Conservation (phyloP, 2,113 vertebrate species). For the Pterocles gutturalis region DNA sequence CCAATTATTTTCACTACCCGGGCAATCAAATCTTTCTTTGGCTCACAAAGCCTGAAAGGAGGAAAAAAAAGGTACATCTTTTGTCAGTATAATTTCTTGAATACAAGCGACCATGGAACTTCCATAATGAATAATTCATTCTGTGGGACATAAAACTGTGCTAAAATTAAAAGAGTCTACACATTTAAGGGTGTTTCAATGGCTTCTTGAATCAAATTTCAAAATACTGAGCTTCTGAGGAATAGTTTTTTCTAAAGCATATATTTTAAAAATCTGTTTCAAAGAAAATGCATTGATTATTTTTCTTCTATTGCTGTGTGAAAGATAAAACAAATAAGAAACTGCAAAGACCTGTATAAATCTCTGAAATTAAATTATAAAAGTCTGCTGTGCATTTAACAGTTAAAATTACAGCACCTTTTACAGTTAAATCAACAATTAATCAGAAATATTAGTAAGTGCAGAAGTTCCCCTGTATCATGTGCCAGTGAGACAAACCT, state of each 20-base stretch:
- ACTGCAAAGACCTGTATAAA: neutral
- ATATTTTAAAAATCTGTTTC: neutral
- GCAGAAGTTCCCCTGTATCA: neutral
- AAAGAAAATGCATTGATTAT: neutral
- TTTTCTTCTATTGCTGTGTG: neutral
- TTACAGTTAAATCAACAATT: neutral
- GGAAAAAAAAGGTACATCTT: neutral
- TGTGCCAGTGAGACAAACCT: neutral
- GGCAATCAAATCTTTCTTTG: slow-evolving; percentile 91
- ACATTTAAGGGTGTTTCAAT: neutral
- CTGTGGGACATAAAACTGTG: neutral
- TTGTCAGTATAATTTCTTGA: neutral
- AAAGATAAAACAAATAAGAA: neutral
- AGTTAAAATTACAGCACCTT: neutral
- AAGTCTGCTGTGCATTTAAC: neutral
- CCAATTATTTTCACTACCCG: slow-evolving; percentile 90
- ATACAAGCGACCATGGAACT: neutral
- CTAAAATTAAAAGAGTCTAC: neutral
- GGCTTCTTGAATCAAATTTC: neutral
- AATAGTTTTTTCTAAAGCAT: neutral
- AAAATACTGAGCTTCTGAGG: neutral
- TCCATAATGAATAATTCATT: neutral
- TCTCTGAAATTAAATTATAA: neutral
- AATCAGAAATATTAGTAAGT: neutral
- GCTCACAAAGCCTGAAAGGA: slow-evolving; percentile 85